These are phyloP conservation scores for Tetheella fluctuosa DNA, from an alignment of 2,888 invertebrate species.

Conservation along the genomic window DNA sequence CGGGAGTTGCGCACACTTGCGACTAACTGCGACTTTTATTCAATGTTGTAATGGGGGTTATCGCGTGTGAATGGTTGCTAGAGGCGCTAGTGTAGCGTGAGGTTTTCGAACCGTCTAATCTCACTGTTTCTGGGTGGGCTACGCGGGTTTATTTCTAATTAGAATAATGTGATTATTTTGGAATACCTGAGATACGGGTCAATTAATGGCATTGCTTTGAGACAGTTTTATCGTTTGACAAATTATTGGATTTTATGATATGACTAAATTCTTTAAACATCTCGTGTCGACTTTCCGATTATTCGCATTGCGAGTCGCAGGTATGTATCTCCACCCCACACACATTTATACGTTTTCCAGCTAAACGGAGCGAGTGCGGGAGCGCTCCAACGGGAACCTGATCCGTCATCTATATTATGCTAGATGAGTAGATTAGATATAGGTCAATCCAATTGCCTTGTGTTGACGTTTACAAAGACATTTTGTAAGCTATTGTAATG, in stretches of 20 bases:
- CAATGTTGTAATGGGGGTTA: too few species aligned
- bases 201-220: too few species aligned
- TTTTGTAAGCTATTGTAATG: background rate
- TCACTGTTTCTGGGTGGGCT: too few species aligned
- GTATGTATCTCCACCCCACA: background rate
- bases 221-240: too few species aligned
- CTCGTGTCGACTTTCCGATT: background rate
- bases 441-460: background rate
- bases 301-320: background rate
- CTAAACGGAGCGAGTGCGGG: background rate
- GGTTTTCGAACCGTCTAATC: too few species aligned
- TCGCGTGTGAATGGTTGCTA: too few species aligned
- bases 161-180: too few species aligned
- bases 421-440: background rate
- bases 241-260: too few species aligned
- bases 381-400: background rate
- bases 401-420: conserved; percentile 2
- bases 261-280: background rate
- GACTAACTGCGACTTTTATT: background rate
- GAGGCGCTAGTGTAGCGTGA: too few species aligned
- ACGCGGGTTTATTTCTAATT: too few species aligned
- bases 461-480: background rate
- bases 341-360: conserved; percentile 5
- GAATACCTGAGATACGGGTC: too few species aligned
- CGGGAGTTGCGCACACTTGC: background rate